These are phyloP conservation scores for Thunnus maccoyii DNA, from an alignment of 2,113 vertebrate species.

Conservation along the genomic window DNA sequence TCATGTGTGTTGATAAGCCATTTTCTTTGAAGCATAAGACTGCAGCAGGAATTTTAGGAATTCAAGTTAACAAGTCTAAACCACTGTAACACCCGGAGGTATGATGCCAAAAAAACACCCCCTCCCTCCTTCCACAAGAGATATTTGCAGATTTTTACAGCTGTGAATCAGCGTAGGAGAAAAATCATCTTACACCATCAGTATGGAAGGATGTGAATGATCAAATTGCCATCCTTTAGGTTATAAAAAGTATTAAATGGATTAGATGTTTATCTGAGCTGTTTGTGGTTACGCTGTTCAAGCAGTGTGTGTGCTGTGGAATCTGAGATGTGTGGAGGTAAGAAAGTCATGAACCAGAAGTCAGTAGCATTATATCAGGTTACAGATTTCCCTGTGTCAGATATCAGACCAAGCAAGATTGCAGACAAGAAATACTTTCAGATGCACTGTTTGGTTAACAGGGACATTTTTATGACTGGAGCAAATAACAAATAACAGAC, in stretches of 20 bases:
- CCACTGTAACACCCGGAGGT: slow-evolving; percentile 74
- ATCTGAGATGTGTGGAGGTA: not conserved
- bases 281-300: not conserved
- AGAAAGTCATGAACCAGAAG: slow-evolving; percentile 1
- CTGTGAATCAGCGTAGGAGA: slow-evolving; percentile 16
- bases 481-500: slow-evolving; percentile 7
- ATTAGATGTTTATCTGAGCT: not conserved
- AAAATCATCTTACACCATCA: not conserved
- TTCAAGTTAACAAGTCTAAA: slow-evolving; percentile 81
- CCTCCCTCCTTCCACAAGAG: not conserved
- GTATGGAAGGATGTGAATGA: not conserved
- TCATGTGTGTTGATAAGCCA: slow-evolving; percentile 78
- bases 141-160: slow-evolving; percentile 24
- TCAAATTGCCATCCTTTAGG: not conserved
- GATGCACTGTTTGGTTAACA: slow-evolving; percentile 9
- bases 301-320: not conserved
- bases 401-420: slow-evolving; percentile 11
- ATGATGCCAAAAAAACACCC: slow-evolving; percentile 48
- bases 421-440: not conserved
- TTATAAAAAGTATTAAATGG: not conserved
- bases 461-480: slow-evolving; percentile 13
- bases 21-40: slow-evolving; percentile 71
- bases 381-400: slow-evolving; percentile 14
- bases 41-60: slow-evolving; percentile 77
- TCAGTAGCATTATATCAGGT: not conserved